phyloP scores from a whole-genome alignment of 2,888 invertebrate species.

The Plusia festucae region DNA sequence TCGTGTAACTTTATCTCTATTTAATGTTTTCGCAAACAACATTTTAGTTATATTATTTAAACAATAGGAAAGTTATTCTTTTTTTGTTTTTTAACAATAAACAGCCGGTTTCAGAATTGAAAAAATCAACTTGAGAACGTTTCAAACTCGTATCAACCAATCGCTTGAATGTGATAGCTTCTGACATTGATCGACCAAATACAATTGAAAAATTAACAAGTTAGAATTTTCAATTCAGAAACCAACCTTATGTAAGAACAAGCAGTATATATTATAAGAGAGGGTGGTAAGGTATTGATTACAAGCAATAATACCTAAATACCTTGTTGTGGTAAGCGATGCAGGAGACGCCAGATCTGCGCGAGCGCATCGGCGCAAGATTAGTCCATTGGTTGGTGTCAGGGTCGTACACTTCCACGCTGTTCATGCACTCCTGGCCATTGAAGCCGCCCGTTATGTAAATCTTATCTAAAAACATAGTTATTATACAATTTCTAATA shows the following conservation, averaged over 20 bases:
- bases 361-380: slow-evolving; percentile 94
- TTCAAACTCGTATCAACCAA: no score
- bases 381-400: slow-evolving; percentile 95
- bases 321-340: slow-evolving; percentile 95
- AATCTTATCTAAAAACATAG: slow-evolving; percentile 89
- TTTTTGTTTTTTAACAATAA: not conserved
- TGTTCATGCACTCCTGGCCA: slow-evolving; percentile 96
- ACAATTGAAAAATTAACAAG: no score
- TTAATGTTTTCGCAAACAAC: not conserved
- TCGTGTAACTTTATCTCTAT: not conserved
- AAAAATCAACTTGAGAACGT: no score
- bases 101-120: no score
- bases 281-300: slow-evolving; percentile 13
- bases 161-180: no score
- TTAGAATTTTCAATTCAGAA: no score
- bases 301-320: slow-evolving; percentile 72
- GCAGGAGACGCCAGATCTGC: slow-evolving; percentile 97
- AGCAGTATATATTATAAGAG: no score
- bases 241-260: no score
- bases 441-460: slow-evolving; percentile 97
- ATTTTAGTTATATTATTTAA: not conserved
- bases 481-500: slow-evolving; percentile 11
- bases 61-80: not conserved
- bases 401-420: slow-evolving; percentile 95
- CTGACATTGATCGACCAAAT: no score